Evolutionary conservation across 1,140 invertebrate species (phyloP), one percentile per base, ranked within the genome.

Genomic region (Drosophila ficusphila): DNA sequence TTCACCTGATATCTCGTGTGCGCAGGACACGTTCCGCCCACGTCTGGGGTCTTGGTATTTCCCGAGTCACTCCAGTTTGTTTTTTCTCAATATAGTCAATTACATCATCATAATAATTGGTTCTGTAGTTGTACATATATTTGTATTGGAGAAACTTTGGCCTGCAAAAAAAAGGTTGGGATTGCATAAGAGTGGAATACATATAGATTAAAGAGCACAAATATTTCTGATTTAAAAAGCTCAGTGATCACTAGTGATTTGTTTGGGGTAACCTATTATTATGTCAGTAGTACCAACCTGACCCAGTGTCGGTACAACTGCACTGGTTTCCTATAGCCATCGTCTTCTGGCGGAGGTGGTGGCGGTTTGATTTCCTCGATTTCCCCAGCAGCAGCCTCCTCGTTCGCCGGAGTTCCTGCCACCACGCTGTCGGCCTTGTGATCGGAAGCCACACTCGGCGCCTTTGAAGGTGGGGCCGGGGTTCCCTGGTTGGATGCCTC

Each of bases 71-170:
- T 1, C 96, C 96, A 67, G 93, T 93, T 81, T 95, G 94, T 49
- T 95, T 93, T 81, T 95, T 94, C 85, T 97, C 95, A 91, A 97
- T 92, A 91, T 95, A 97, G 73, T 95, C 95, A 81, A 97, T 96
- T 31, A 96, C 94, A 78, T 97, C 96, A 85, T 97, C 94, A 90
- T 97, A 97, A 91, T 97, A 97, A 91, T 96, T 96, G 91, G 94
- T 93, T 91, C 95, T 94, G 92, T 96, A 97, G 85, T 96, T 95
- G 91, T 96, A 96, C 85, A 96, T 93, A 85, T 97, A 97, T 74
- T 93, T 94, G 92, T 97, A 97, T 90, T 96, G 95, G 4, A 96
- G 93, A 91, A 95, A 95, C 79, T 94, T 94, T 29, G 95, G 95
- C 89, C 95, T 95, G 91, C 76, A 48, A 88, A 67, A 23, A 36